Conservation (phyloP, 2,797 vertebrate species). For the Astyanax mexicanus region DNA sequence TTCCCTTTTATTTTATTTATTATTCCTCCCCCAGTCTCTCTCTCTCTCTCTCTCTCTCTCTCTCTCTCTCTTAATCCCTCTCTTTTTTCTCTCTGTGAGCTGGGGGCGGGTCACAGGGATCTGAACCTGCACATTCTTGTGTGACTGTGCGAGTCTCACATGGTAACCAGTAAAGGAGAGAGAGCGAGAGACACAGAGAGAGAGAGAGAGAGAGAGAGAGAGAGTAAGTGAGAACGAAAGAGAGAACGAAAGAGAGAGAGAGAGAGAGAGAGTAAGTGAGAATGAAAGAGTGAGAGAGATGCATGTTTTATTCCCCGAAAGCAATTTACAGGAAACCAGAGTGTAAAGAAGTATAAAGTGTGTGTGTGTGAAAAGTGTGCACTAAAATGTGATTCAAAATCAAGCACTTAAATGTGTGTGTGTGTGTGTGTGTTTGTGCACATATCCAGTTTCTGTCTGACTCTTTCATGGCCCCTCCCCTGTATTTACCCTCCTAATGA, state of each 20-base stretch:
- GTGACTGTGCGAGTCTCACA: slow-evolving; percentile 89
- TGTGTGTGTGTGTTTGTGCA: slow-evolving; percentile 69
- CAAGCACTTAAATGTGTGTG: background rate
- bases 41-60: slow-evolving; percentile 29
- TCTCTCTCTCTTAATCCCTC: slow-evolving; percentile 46
- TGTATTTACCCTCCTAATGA: slow-evolving; percentile 98
- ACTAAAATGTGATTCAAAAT: background rate
- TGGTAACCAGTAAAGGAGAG: slow-evolving; percentile 86
- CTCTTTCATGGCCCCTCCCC: slow-evolving; percentile 79
- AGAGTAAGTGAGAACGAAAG: slow-evolving; percentile 77
- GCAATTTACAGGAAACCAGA: slow-evolving; percentile 72
- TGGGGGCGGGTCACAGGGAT: slow-evolving; percentile 80
- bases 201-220: slow-evolving; percentile 71
- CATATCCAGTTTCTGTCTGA: slow-evolving; percentile 85
- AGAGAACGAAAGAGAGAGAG: slow-evolving; percentile 82
- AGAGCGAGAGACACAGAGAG: slow-evolving; percentile 82
- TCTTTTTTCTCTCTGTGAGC: slow-evolving; percentile 55
- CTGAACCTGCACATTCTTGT: slow-evolving; percentile 93
- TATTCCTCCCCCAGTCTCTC: slow-evolving; percentile 1
- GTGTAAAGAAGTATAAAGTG: background rate
- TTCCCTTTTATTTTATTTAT: too few relatives aligned
- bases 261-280: slow-evolving; percentile 67
- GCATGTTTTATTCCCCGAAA: slow-evolving; percentile 93
- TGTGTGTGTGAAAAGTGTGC: too few relatives aligned
- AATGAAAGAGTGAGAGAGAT: slow-evolving; percentile 85